Evolutionary conservation across 2,888 invertebrate species (phyloP).

Genomic region (Drosophila yooni): DNA sequence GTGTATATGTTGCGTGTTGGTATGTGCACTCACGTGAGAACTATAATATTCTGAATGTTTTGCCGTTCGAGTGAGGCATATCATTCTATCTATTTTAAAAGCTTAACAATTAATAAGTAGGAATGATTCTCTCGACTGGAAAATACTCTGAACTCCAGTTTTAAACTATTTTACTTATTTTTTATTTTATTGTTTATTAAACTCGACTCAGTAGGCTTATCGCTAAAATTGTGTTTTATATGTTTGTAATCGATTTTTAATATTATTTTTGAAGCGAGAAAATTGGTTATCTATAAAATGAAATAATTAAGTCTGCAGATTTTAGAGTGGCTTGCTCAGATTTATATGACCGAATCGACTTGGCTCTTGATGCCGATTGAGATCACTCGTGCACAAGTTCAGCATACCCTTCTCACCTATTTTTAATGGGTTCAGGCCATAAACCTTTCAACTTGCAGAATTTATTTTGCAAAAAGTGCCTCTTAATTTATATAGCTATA

Average conservation of each 20-base stretch:
- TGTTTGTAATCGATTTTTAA: neutral
- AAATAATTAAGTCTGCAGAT: neutral
- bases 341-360: neutral
- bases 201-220: neutral
- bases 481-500: neutral
- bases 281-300: neutral
- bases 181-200: too few relatives aligned
- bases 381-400: neutral
- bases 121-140: neutral
- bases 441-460: neutral
- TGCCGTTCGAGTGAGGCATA: neutral
- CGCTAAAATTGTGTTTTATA: neutral
- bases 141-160: neutral
- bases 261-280: neutral
- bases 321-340: neutral
- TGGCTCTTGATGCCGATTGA: neutral
- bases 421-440: neutral
- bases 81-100: neutral
- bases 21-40: conserved; percentile 19
- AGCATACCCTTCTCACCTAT: neutral
- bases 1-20: neutral
- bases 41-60: neutral
- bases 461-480: neutral
- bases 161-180: neutral
- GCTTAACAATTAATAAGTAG: neutral